Conservation (phyloP, 1,140 invertebrate genomes). For the Zelostemma sp. region DNA sequence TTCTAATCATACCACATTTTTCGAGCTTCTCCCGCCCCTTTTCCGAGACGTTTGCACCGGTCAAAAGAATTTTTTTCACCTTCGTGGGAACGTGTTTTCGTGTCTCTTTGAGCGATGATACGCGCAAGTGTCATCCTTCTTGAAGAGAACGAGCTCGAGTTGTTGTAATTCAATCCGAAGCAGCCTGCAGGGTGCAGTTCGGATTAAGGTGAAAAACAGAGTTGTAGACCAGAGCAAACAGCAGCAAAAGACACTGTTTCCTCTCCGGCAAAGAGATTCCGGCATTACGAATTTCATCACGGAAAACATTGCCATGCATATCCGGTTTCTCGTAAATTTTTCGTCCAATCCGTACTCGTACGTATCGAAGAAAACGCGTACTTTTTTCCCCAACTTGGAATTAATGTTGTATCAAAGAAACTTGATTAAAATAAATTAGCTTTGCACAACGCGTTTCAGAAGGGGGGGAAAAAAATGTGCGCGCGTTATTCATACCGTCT, state of each 20-base stretch:
- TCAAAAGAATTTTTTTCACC: not conserved
- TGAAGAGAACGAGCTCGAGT: constrained; percentile 40
- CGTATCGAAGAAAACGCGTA: not conserved
- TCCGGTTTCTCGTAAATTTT: not conserved
- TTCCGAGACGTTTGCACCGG: constrained; percentile 9
- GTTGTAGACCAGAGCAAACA: constrained; percentile 32
- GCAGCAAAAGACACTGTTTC: constrained; percentile 28
- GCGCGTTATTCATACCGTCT: constrained; percentile 8
- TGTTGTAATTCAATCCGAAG: constrained; percentile 47
- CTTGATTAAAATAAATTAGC: not conserved
- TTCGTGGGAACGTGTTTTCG: constrained; percentile 2
- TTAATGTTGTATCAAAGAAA: constrained; percentile 2
- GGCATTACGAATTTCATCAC: constrained; percentile 22
- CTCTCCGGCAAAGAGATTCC: not conserved
- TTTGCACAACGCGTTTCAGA: not conserved
- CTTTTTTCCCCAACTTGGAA: not conserved
- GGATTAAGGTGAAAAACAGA: constrained; percentile 17
- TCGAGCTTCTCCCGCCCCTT: no score
- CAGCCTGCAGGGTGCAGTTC: not conserved
- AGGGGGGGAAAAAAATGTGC: not conserved
- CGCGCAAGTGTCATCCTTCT: not conserved
- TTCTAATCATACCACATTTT: constrained; percentile 29
- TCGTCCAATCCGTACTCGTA: not conserved
- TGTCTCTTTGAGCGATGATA: constrained; percentile 3
- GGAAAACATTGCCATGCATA: not conserved